phyloP scores from a whole-genome alignment of 2,888 invertebrate genomes.

The Mythimna lalbum region DNA sequence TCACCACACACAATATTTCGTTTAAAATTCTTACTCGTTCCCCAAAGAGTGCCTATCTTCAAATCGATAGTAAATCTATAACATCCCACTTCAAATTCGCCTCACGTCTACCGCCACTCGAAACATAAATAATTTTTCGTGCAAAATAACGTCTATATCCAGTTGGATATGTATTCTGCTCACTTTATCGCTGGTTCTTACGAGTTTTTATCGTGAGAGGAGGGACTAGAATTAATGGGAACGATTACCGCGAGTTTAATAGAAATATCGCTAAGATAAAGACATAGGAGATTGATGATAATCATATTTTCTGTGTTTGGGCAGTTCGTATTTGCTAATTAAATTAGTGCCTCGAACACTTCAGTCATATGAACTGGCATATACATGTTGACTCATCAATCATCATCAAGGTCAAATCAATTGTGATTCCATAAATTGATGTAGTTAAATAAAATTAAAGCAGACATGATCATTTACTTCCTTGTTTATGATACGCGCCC shows the following conservation, averaged over 20 bases:
- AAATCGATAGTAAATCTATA: slow-evolving; percentile 56
- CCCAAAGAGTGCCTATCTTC: slow-evolving; percentile 41
- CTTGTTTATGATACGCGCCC: neutral
- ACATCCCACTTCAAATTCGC: slow-evolving; percentile 41
- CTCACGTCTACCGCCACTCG: slow-evolving; percentile 45
- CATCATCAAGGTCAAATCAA: neutral
- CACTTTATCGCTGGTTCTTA: slow-evolving; percentile 49
- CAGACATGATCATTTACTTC: neutral
- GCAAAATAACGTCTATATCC: slow-evolving; percentile 55
- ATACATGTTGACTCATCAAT: slow-evolving; percentile 4
- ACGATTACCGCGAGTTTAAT: slow-evolving; percentile 71
- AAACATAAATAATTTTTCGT: slow-evolving; percentile 59
- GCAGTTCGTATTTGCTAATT: slow-evolving; percentile 19
- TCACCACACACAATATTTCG: slow-evolving; percentile 9
- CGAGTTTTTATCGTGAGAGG: slow-evolving; percentile 43
- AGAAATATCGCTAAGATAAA: slow-evolving; percentile 72
- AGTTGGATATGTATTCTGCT: slow-evolving; percentile 49
- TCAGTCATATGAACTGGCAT: too few relatives aligned
- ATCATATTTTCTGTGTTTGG: slow-evolving; percentile 22
- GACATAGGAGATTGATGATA: slow-evolving; percentile 5
- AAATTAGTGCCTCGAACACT: slow-evolving; percentile 11
- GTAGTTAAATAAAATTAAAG: slow-evolving; percentile 1
- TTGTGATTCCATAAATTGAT: neutral
- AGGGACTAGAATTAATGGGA: slow-evolving; percentile 47
- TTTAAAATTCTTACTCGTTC: slow-evolving; percentile 18